Base-by-base conservation (phyloP, 2,797 vertebrate species). In the Petrocephalus sullivani region DNA sequence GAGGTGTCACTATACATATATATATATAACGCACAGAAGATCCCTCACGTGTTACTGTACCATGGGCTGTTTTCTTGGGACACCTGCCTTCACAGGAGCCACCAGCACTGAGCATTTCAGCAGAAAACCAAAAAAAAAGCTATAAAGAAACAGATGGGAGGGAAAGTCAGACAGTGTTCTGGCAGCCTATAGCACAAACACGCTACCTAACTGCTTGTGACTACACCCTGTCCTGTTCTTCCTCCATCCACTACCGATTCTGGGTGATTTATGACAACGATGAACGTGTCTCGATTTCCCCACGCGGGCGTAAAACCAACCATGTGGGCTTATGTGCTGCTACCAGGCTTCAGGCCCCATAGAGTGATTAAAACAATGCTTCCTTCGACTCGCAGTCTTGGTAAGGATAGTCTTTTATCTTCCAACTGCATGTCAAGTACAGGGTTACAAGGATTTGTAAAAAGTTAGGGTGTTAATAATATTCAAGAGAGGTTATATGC, bases 181-280 rank as follows among this genome's bases (percentile, higher is more conserved):
- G 14, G 14, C 86, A 75, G 51, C 61, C 21, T 54, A 12, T 19
- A 54, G 49, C 21, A n/a, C 86, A 54, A 85, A 58, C 84, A 85
- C 21, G 7, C 84, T 19, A 75, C 64, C 54, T 87, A 87, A 56
- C 51, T 56, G 64, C n/a, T 41, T 87, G 86, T 87, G 86, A 78
- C 86, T 56, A 75, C 21, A 23, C 16, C 64, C 61, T 87, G 64
- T 87, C 33, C 51, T 56, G 64, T 87, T 19, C 51, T 37, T 37
- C n/a, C 49, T 64, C 64, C 64, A 54, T 56, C 86, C 64, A 9
- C 14, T 53, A 16, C 33, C 14, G 75, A 57, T 71, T 53, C 53
- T 53, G 61, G 41, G 58, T 78, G 71, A 78, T 78, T 78, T 46
- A 78, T 46, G 37, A 78, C 37, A n/a, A 19, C 19, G 71, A 46